Evolutionary conservation across 2,888 invertebrate species (phyloP), one percentile per base, ranked within the genome.

Genomic region (Drosophila merina): DNA sequence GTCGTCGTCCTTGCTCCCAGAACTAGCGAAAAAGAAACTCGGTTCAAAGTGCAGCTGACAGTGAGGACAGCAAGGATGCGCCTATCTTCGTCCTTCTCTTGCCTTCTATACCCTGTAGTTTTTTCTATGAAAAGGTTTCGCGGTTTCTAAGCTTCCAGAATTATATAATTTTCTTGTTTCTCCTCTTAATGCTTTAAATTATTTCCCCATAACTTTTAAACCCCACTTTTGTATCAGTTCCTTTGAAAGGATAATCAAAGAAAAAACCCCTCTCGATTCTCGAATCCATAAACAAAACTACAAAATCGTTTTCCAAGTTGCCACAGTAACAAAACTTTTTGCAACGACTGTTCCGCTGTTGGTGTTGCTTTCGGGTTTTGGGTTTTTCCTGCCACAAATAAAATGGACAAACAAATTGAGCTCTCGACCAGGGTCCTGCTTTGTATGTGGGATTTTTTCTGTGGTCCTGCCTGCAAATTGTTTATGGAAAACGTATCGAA

Each of bases 251-350:
- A 12, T 2, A 36, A n/a, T 6, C n/a, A 36, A n/a, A 36, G 36
- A 36, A 36, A 36, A 36, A 36, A 36, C 33, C 10, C 1, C 20
- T 33, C 2, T 44, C 33, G 8, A 40, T 31, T 12, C 3, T 30
- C 56, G 50, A 55, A 69, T 74, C 75, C 74, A 78, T 82, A 87
- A 82, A 84, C 74, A 80, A 68, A 70, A 68, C 83, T 67, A 74
- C 72, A 74, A 75, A 79, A 87, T 86, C 74, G 76, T 80, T 78
- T 75, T 71, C 45, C 55, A 64, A 64, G 56, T 71, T 71, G 54
- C 66, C 68, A 56, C 40, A 64, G 64, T 51, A 64, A 57, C 49
- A 33, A 36, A 66, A 59, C 44, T 57, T 68, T 68, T 45, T 44
- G 38, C 52, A 20, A 31, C 33, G 28, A 38, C 60, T 14, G 50